Conservation (phyloP, 2,888 invertebrate species). For the Galeruca laticollis region DNA sequence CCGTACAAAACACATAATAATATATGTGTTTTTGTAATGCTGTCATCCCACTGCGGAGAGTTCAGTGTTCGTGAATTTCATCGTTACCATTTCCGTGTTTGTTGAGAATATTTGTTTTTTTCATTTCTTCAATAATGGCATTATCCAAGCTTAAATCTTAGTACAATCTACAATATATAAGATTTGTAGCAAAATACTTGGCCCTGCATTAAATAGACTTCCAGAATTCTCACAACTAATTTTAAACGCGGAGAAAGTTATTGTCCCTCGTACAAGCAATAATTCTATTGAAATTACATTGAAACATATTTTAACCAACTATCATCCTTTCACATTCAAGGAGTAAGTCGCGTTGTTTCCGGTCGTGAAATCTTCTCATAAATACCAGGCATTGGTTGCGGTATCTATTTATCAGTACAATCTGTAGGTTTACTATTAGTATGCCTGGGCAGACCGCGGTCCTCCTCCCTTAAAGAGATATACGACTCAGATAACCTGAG, state of each 20-base stretch:
- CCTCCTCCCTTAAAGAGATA: constrained; percentile 62
- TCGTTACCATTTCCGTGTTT: too few relatives aligned
- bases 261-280: not conserved
- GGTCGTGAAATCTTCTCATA: constrained; percentile 53
- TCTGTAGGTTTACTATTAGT: constrained; percentile 67
- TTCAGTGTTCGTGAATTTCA: too few relatives aligned
- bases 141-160: too few relatives aligned
- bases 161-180: too few relatives aligned
- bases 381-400: constrained; percentile 63
- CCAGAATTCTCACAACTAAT: not conserved
- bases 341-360: constrained; percentile 24
- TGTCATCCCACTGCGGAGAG: too few relatives aligned
- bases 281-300: not conserved
- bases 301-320: constrained; percentile 9
- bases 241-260: not conserved
- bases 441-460: constrained; percentile 65
- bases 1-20: too few relatives aligned
- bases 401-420: constrained; percentile 67
- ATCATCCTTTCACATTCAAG: constrained; percentile 23
- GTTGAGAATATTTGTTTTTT: too few relatives aligned
- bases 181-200: not conserved
- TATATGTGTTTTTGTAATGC: too few relatives aligned
- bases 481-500: constrained; percentile 67
- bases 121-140: too few relatives aligned
- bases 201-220: not conserved